Conservation (phyloP, 2,113 vertebrate genomes). For the Tragelaphus buxtoni region DNA sequence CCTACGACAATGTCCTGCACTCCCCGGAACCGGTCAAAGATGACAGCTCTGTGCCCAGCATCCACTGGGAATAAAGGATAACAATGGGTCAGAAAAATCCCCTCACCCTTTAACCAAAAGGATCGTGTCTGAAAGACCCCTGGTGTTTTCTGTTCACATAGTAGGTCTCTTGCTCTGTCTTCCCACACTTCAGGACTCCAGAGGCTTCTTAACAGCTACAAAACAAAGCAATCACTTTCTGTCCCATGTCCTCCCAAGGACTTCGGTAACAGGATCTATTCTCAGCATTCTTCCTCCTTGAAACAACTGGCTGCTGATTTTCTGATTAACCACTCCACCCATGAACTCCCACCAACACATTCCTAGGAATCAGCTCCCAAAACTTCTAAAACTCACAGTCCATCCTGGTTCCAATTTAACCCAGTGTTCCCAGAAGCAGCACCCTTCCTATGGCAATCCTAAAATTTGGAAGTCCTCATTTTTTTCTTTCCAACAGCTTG, state of each 20-base stretch:
- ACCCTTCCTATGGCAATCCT: not conserved
- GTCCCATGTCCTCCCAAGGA: not conserved
- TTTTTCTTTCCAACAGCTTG: not conserved
- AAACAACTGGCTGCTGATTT: not conserved
- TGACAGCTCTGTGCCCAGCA: constrained; percentile 91
- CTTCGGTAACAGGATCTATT: not conserved
- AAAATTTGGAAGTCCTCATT: not conserved
- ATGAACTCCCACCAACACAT: not conserved
- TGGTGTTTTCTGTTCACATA: not conserved
- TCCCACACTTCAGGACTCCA: not conserved
- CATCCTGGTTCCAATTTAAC: not conserved
- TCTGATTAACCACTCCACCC: not conserved
- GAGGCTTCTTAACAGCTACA: not conserved
- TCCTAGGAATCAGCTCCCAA: not conserved
- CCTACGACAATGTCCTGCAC: constrained; percentile 90
- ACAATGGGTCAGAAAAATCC: not conserved
- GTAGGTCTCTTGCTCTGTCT: not conserved
- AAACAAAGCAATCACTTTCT: not conserved
- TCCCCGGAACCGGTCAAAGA: constrained; percentile 94
- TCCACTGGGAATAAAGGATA: constrained; percentile 77
- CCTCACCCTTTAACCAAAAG: not conserved
- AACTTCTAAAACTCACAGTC: not conserved
- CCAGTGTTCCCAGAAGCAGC: not conserved
- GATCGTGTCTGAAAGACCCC: not conserved
- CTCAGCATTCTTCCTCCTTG: not conserved